These are phyloP conservation scores for Piezodorus guildinii DNA, from an alignment of 1,140 invertebrate species.

Conservation along the genomic window DNA sequence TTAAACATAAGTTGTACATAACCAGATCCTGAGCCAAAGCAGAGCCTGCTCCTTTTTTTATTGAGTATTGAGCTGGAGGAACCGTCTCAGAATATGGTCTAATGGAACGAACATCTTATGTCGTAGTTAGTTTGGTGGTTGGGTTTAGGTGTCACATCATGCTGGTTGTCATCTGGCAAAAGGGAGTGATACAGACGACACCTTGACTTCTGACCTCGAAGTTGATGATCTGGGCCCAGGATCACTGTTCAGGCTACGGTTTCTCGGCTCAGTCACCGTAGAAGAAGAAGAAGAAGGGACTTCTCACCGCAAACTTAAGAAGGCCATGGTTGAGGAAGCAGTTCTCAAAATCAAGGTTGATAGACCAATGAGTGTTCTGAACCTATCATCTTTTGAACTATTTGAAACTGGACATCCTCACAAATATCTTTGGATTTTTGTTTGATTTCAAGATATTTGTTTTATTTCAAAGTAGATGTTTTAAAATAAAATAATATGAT, in stretches of 20 bases:
- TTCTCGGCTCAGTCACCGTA: conserved; percentile 73
- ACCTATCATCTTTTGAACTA: conserved; percentile 2
- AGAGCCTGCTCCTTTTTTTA: background rate
- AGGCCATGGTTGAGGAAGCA: conserved; percentile 90
- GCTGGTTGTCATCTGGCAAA: conserved; percentile 35
- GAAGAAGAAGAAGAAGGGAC: conserved; percentile 57
- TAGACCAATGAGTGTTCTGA: conserved; percentile 1
- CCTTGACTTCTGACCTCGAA: conserved; percentile 34
- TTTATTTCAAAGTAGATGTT: too few relatives aligned
- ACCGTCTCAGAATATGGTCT: background rate
- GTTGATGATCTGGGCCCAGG: conserved; percentile 39
- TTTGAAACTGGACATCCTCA: background rate
- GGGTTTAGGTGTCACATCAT: conserved; percentile 28
- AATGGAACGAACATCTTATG: background rate
- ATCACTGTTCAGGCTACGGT: conserved; percentile 66
- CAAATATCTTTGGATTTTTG: too few relatives aligned
- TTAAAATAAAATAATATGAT: too few relatives aligned
- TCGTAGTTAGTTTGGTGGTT: conserved; percentile 8
- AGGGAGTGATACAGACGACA: conserved; percentile 32
- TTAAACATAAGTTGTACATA: background rate
- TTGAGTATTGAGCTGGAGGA: background rate
- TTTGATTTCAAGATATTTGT: too few relatives aligned
- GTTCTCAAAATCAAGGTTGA: conserved; percentile 91
- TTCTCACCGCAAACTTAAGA: conserved; percentile 64
- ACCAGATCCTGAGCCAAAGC: background rate